These are phyloP conservation scores for Ommatoiulus sabulosus DNA, from an alignment of 2,888 invertebrate genomes.

Conservation along the genomic window DNA sequence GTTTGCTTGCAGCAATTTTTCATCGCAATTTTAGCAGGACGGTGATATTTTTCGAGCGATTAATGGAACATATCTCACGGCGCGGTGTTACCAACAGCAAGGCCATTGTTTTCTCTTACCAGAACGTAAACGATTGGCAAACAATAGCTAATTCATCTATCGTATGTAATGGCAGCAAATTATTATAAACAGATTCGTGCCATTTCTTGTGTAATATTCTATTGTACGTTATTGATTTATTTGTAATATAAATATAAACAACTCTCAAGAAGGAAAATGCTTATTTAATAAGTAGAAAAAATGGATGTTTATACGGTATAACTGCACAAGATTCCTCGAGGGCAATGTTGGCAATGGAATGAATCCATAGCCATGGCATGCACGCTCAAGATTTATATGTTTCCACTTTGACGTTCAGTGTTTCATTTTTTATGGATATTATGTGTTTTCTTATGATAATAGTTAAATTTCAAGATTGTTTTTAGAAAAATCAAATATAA, in stretches of 20 bases:
- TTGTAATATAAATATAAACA: neutral
- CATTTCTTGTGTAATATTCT: neutral
- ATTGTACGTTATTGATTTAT: constrained; percentile 3
- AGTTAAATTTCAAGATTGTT: too few species aligned
- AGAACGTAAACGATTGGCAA: neutral
- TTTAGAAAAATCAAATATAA: too few species aligned
- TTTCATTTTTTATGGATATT: too few species aligned
- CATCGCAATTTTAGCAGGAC: neutral
- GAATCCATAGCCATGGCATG: too few species aligned
- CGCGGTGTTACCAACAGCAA: neutral
- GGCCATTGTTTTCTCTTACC: constrained; percentile 37
- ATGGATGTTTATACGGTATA: too few species aligned
- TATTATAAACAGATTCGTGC: neutral
- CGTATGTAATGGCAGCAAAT: neutral
- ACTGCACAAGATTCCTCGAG: too few species aligned
- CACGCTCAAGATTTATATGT: too few species aligned
- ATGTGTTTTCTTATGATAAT: too few species aligned
- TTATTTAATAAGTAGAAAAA: neutral
- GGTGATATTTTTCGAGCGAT: constrained; percentile 18
- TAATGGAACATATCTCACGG: neutral
- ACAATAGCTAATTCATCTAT: constrained; percentile 32
- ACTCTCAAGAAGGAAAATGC: neutral
- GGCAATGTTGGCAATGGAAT: too few species aligned
- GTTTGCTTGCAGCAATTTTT: neutral
- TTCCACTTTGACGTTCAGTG: too few species aligned